Evolutionary conservation across 2,797 vertebrate genomes (phyloP).

Genomic region (Epinephelus coioides): DNA sequence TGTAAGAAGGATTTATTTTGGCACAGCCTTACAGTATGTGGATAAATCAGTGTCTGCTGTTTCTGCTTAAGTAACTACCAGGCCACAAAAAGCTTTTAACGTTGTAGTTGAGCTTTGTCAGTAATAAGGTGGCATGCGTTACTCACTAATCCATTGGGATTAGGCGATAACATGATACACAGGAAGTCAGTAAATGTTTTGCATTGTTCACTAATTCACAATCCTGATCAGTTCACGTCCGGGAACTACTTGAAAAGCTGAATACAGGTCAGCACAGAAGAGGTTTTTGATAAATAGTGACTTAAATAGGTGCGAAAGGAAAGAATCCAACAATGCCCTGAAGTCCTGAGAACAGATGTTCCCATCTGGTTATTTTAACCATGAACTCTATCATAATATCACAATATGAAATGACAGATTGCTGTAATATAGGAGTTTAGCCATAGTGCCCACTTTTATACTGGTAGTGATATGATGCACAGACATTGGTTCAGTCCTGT

Average conservation of each 20-base stretch:
- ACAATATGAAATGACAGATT: not conserved
- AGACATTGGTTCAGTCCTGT: not conserved
- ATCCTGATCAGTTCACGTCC: not conserved
- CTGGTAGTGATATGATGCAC: not conserved
- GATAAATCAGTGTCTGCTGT: not conserved
- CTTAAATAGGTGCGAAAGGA: not conserved
- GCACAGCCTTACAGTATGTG: not conserved
- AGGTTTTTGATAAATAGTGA: not conserved
- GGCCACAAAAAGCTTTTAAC: not conserved
- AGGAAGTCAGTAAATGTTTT: not conserved
- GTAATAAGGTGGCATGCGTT: not conserved
- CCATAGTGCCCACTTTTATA: not conserved
- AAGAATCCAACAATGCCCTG: not conserved
- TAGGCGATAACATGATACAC: not conserved
- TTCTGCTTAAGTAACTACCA: not conserved
- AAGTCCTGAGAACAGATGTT: not conserved
- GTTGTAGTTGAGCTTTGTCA: not conserved
- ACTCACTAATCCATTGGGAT: too few species aligned
- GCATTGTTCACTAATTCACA: not conserved
- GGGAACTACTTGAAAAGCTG: not conserved
- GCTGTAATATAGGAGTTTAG: too few species aligned
- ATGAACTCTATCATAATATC: not conserved
- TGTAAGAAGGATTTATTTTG: not conserved
- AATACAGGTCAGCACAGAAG: not conserved
- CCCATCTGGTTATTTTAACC: not conserved